Evolutionary conservation across 2,888 invertebrate genomes (phyloP).

Genomic region (Mesopsocus fuscifrons): DNA sequence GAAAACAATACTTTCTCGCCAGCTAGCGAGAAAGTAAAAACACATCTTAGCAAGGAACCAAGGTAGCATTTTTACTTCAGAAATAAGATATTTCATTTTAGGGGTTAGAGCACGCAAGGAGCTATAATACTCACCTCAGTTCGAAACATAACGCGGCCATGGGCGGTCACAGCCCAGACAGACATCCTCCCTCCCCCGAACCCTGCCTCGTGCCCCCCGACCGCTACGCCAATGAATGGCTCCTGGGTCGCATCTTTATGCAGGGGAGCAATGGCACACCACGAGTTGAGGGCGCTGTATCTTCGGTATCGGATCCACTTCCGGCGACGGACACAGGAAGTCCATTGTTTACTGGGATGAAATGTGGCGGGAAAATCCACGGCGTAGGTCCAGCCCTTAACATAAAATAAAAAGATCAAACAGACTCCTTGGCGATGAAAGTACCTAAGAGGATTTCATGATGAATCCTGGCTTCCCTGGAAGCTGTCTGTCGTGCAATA

Average conservation of each 20-base stretch:
- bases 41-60: no score
- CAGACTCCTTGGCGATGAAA: not conserved
- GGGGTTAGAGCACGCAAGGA: not conserved
- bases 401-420: constrained; percentile 6
- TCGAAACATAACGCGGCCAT: constrained; percentile 77
- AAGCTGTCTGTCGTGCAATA: no score
- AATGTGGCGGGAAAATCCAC: constrained; percentile 77
- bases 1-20: no score
- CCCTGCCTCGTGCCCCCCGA: constrained; percentile 69
- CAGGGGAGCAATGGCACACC: constrained; percentile 79
- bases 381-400: constrained; percentile 73
- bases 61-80: no score
- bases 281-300: constrained; percentile 76
- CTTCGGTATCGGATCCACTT: constrained; percentile 78
- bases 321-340: constrained; percentile 71
- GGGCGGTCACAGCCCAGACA: constrained; percentile 87
- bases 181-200: constrained; percentile 49
- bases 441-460: no score
- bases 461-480: no score
- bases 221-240: constrained; percentile 78
- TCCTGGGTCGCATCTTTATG: constrained; percentile 83
- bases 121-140: constrained; percentile 36
- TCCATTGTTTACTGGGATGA: constrained; percentile 65
- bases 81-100: no score
- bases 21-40: no score